Conservation (phyloP, 1,140 invertebrate genomes). For the Anastrepha obliqua region DNA sequence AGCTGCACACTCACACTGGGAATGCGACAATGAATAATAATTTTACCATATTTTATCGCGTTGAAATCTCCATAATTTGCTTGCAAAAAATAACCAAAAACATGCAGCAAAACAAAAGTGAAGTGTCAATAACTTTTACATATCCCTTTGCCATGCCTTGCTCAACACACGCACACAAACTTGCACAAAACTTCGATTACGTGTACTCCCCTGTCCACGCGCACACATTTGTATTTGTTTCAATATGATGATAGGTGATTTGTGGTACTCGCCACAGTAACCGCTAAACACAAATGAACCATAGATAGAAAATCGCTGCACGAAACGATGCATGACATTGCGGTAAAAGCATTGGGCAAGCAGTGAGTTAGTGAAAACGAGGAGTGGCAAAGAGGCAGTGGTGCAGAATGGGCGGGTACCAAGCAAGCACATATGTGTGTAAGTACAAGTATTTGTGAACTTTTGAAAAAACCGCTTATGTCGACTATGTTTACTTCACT, state of each 20-base stretch:
- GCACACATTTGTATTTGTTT: background rate
- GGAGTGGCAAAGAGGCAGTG: background rate
- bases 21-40: too few species aligned
- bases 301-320: conserved; percentile 39
- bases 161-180: too few species aligned
- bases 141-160: too few species aligned
- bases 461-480: too few species aligned
- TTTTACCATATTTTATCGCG: too few species aligned
- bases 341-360: background rate
- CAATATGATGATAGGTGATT: conserved; percentile 20
- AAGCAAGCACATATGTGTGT: background rate
- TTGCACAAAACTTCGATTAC: too few species aligned
- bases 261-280: conserved; percentile 38
- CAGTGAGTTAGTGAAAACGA: background rate
- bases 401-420: background rate
- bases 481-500: too few species aligned
- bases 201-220: background rate
- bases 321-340: conserved; percentile 5
- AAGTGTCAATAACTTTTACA: too few species aligned
- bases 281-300: conserved; percentile 46
- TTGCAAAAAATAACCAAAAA: background rate
- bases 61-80: background rate
- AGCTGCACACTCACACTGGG: too few species aligned
- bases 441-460: background rate
- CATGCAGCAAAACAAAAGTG: too few species aligned